Base-by-base conservation (phyloP, 2,113 vertebrate species). In the Pseudonaja textilis region DNA sequence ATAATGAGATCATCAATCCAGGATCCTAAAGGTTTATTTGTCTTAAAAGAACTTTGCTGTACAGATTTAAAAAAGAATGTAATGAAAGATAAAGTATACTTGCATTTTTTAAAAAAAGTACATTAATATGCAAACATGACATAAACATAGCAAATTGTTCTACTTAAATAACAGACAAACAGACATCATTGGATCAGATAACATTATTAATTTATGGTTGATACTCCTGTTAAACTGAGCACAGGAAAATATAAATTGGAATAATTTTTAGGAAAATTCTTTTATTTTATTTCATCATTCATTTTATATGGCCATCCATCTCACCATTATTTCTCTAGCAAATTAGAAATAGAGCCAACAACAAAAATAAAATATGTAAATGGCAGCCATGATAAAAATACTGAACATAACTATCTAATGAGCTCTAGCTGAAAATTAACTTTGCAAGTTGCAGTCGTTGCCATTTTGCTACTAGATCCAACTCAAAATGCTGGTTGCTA, bases 1-100 rank as follows among this genome's bases (percentile, higher is more conserved):
- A 96, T 94, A 90, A 95, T 93, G 54, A 98, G 96, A 50, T 97
- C 94, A 10, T 94, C 95, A 10, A 96, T 94, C 97, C 97, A 98
- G 64, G 96, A 95, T 11, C 94, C 95, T 92, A 97, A 94, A 25
- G 94, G 34, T 88, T 96, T 97, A 87, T 94, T 93, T 0, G 97
- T 97, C 18, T 87, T 95, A 93, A 97, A 97, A 57, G 97, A 97
- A 0, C 93, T 25, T 90, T 93, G 95, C 97, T 98, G 94, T 89
- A 69, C 14, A 69, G 14, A 69, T 69, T 69, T 69, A 34, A 29
- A 69, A 69, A 69, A 69, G 61, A 69, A 45, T 42, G 90, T 42
- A 91, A 87, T 10, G 22, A 93, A 50, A 95, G 69, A 93, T 16
- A 1, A 93, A 57, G 22, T 2, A 91, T 2, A 95, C 34, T 92